Evolutionary conservation across 2,113 vertebrate species (phyloP), one percentile per base, ranked within the genome.

Genomic region (Misgurnus mizolepis): DNA sequence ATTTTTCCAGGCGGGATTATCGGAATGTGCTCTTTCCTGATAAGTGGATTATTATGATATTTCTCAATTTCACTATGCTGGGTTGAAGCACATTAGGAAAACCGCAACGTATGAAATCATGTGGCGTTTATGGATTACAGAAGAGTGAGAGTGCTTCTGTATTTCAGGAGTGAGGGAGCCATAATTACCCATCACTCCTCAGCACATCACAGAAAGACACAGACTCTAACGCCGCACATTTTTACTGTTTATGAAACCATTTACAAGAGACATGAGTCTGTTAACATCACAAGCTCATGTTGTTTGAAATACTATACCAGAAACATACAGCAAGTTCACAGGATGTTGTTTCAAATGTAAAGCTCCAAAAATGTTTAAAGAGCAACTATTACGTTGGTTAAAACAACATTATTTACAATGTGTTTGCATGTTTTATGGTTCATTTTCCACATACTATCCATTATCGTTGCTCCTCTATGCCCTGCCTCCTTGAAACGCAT

Each of bases 21-120:
- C 78, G 41, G 83, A 88, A 86, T 87, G 84, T 88, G 87, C 82
- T 79, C 82, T 82, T 82, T 69, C 77, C 87, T 60, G 87, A 88
- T 88, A 88, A 86, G 80, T 86, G 87, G 87, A 88, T 88, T 88
- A 88, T 84, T 86, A 86, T 61, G 83, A 88, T 84, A 84, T 85
- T 86, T 86, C 81, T 85, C 77, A 58, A 77, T 83, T 84, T 82
- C 77, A 67, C 76, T 86, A 67, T 65, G 65, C 49, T 68, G 78
- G 71, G 82, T 84, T 85, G 82, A 83, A 82, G 72, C 76, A 87
- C 71, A 83, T 82, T 75, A 82, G 62, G 47, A 84, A 86, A 85
- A 78, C 66, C 67, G 55, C 65, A 80, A 82, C 73, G 82, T 84
- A 82, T 84, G 68, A 80, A 83, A 82, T 83, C 80, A 75, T 81